phyloP scores from a whole-genome alignment of 2,888 invertebrate species.

The Myopa tessellatipennis region DNA sequence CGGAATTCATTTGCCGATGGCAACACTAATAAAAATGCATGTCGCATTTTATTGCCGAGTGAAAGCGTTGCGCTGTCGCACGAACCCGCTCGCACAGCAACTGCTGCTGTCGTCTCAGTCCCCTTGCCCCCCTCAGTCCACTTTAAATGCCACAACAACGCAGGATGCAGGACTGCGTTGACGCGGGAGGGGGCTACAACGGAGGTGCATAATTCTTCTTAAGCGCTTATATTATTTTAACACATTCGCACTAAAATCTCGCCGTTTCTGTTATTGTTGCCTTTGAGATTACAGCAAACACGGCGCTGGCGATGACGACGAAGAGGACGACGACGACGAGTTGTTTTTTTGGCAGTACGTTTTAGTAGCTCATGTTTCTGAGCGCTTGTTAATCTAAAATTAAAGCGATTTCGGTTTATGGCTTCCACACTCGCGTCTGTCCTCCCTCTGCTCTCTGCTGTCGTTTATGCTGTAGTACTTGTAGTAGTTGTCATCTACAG shows the following conservation, averaged over 20 bases:
- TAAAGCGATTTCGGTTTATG: conserved; percentile 61
- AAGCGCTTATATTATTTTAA: conserved; percentile 37
- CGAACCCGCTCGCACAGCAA: conserved; percentile 7
- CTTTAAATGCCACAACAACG: background rate
- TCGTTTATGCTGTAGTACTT: background rate
- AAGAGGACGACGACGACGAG: background rate
- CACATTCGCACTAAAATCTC: conserved; percentile 30
- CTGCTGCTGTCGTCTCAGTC: background rate
- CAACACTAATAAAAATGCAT: conserved; percentile 61
- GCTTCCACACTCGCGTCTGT: background rate
- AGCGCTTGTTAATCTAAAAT: conserved; percentile 59
- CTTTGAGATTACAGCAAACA: conserved; percentile 5
- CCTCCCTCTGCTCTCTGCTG: background rate
- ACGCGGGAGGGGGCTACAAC: background rate
- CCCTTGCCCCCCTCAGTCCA: background rate
- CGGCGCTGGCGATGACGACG: background rate
- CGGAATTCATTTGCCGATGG: conserved; percentile 50
- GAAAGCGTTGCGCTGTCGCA: background rate
- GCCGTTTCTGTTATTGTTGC: background rate
- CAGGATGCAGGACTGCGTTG: background rate
- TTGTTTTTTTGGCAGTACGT: background rate
- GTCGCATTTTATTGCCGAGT: conserved; percentile 53
- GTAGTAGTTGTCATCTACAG: conserved; percentile 3
- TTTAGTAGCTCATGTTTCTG: conserved; percentile 11
- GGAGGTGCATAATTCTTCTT: conserved; percentile 25